These are phyloP conservation scores for Lonchura striata DNA, from an alignment of 2,113 vertebrate species.

Conservation along the genomic window DNA sequence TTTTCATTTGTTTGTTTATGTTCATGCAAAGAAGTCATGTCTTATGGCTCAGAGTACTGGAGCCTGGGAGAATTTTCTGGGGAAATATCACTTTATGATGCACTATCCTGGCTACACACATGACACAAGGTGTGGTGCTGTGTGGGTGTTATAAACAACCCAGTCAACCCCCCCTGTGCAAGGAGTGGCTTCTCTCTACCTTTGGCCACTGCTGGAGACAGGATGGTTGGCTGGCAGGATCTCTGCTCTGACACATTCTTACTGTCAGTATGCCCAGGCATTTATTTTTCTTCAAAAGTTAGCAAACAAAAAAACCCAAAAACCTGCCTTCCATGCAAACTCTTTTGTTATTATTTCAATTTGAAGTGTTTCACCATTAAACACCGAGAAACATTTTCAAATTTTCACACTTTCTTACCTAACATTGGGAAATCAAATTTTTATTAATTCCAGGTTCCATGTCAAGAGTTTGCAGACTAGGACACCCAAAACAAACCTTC, in stretches of 20 bases:
- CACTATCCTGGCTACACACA: not conserved
- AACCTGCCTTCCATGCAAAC: not conserved
- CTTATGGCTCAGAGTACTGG: not conserved
- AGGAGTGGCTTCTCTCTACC: not conserved
- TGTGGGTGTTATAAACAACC: not conserved
- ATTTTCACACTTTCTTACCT: not conserved
- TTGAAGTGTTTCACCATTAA: not conserved
- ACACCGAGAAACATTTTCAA: no score
- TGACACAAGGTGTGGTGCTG: not conserved
- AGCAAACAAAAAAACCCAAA: no score
- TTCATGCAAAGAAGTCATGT: not conserved
- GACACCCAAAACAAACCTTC: not conserved
- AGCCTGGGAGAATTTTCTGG: not conserved
- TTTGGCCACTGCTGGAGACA: not conserved
- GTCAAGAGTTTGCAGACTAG: not conserved
- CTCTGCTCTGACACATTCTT: not conserved
- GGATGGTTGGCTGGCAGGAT: not conserved
- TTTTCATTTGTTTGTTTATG: not conserved
- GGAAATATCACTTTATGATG: not conserved
- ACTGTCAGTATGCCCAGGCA: no score
- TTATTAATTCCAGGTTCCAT: fast-evolving
- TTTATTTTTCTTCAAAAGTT: no score
- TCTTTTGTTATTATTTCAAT: not conserved
- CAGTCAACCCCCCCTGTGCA: not conserved
- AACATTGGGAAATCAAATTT: not conserved